Evolutionary conservation across 2,113 vertebrate genomes (phyloP), one percentile per base, ranked within the genome.

Genomic region (Acanthochromis polyacanthus): DNA sequence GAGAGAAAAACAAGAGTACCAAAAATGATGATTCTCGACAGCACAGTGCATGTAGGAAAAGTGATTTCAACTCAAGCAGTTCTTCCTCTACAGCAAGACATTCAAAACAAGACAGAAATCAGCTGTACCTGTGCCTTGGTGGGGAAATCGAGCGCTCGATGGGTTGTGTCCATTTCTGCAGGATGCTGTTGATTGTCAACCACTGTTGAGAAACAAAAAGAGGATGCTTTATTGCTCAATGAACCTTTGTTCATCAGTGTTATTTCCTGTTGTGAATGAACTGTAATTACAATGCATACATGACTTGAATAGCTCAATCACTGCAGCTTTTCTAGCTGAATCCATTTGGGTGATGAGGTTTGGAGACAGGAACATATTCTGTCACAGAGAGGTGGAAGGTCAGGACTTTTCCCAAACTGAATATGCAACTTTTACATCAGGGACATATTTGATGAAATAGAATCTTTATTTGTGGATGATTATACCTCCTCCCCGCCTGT

Each of bases 321-420:
- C 1, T 17, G 14, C 0, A 0, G 10, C 38, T 16, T 45, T 43
- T 38, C 10, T 14, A 0, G 3, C 11, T n/a, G 22, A 1, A 15
- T 2, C 15, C 5, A 4, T 36, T 36, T 4, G 43, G 11, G 5
- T 20, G 32, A 14, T 3, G 15, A 17, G 0, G 28, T 48, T 25
- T 43, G 23, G 14, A 52, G 40, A 11, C 9, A 9, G 3, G 2
- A 48, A 14, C 4, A 5, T 9, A 28, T 28, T 69, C 81, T 83
- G 81, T 78, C 12, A 62, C 14, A 50, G 16, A 58, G 30, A 60
- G 25, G 10, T 4, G 11, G 32, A 51, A n/a, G 17, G 32, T 36
- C 32, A 36, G 1, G 32, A 36, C 7, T 1, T 8, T 32, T 32
- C 30, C 30, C 4, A 32, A 8, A 25, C 25, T 25, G 25, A 25